Conservation (phyloP, 2,113 vertebrate species). For the Baryphthengus martii region DNA sequence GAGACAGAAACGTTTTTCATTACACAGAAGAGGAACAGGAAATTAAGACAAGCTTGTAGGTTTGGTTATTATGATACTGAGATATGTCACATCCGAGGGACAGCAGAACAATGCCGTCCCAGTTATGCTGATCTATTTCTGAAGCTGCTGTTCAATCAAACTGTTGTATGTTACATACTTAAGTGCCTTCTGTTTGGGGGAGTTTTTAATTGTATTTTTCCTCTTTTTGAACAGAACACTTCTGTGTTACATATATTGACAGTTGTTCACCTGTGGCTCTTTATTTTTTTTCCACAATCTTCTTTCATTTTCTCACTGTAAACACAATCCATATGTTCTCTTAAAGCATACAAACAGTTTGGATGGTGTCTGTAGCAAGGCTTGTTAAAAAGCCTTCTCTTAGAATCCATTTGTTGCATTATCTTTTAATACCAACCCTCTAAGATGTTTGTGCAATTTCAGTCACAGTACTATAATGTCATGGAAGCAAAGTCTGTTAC, state of each 20-base stretch:
- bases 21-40: conserved; percentile 37
- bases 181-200: neutral
- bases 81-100: neutral
- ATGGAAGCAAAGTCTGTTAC: neutral
- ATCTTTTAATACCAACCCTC: neutral
- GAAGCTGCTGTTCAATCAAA: neutral
- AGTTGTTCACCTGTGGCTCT: neutral
- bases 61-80: neutral
- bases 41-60: conserved; percentile 31
- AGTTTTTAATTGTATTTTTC: neutral
- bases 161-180: neutral
- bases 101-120: neutral
- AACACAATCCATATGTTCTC: neutral
- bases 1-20: conserved; percentile 18
- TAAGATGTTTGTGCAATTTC: neutral
- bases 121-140: neutral
- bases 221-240: neutral
- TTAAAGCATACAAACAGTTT: neutral
- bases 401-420: neutral
- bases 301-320: neutral
- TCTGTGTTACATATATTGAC: neutral
- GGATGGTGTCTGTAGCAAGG: neutral
- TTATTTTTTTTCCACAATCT: neutral
- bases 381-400: neutral
- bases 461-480: neutral